Percentiles rank a stretch among this genome's conserved stretches.
phyloP scores from a whole-genome alignment of 2,113 vertebrate genomes.

The Ia io region DNA sequence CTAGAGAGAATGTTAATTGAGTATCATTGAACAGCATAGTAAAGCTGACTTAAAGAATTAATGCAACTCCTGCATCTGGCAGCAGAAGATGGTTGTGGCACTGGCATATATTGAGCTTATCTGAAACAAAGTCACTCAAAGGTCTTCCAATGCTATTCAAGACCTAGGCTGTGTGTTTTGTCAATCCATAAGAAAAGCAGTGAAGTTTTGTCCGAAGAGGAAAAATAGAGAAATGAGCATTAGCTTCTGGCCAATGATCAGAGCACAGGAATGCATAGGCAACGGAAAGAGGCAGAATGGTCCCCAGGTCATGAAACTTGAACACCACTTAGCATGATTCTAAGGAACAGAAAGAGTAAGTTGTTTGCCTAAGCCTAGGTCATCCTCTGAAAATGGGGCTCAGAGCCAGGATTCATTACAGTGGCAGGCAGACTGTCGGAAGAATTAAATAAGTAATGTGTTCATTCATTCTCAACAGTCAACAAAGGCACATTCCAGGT shows the following conservation, averaged over 20 bases:
- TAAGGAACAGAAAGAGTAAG: background rate
- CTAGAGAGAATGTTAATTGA: background rate
- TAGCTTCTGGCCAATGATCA: background rate
- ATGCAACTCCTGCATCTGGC: background rate
- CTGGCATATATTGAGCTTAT: background rate
- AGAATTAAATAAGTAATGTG: background rate
- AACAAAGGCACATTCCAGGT: background rate
- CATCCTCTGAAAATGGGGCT: background rate
- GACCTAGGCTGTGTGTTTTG: background rate
- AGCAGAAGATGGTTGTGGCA: background rate
- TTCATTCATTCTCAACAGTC: background rate
- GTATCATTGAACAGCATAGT: background rate
- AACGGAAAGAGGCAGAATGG: background rate
- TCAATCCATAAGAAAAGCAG: background rate
- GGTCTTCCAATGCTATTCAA: background rate
- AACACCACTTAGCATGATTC: background rate
- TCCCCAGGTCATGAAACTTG: background rate
- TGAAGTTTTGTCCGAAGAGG: background rate
- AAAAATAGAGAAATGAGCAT: background rate
- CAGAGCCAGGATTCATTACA: background rate
- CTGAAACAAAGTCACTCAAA: background rate
- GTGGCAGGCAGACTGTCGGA: background rate
- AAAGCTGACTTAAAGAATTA: background rate
- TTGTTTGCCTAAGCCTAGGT: background rate
- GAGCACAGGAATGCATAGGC: background rate